Percentiles rank a stretch among this genome's conserved stretches.
Evolutionary conservation across 53 echinoderm and acorn worm species (phyloP).

Genomic region (Astropecten irregularis): DNA sequence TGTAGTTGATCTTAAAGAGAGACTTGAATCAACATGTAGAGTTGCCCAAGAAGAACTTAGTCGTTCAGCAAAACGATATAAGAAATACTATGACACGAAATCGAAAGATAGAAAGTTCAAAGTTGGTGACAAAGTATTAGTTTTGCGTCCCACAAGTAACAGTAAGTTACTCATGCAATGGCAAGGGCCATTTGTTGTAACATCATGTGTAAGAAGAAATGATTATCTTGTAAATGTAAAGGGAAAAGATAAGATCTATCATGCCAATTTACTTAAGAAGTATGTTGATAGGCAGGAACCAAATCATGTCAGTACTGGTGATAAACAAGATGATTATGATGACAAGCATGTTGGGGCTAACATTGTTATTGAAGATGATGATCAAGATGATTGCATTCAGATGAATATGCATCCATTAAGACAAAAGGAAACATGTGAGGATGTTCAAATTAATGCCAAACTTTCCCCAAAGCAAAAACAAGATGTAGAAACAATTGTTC

Average conservation of each 20-base stretch:
- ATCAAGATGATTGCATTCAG: background rate
- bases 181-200: background rate
- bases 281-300: background rate
- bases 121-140: constrained; percentile 46
- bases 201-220: background rate
- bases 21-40: constrained; percentile 58
- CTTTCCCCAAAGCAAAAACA: background rate
- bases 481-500: background rate
- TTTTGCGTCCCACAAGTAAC: constrained; percentile 47
- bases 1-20: constrained; percentile 54
- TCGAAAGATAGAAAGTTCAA: constrained; percentile 28
- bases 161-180: constrained; percentile 64
- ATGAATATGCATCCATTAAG: background rate
- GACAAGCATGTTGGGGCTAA: background rate
- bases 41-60: too few relatives aligned
- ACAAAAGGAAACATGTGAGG: background rate
- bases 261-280: constrained; percentile 18
- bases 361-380: constrained; percentile 4
- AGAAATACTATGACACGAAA: too few relatives aligned
- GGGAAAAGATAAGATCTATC: too few relatives aligned
- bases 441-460: background rate
- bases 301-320: background rate
- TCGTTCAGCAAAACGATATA: too few relatives aligned
- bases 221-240: background rate
- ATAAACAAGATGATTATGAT: background rate